Percentiles rank a stretch among this genome's conserved stretches.
Evolutionary conservation across 2,888 invertebrate species (phyloP).

Genomic region (Timema cristinae): DNA sequence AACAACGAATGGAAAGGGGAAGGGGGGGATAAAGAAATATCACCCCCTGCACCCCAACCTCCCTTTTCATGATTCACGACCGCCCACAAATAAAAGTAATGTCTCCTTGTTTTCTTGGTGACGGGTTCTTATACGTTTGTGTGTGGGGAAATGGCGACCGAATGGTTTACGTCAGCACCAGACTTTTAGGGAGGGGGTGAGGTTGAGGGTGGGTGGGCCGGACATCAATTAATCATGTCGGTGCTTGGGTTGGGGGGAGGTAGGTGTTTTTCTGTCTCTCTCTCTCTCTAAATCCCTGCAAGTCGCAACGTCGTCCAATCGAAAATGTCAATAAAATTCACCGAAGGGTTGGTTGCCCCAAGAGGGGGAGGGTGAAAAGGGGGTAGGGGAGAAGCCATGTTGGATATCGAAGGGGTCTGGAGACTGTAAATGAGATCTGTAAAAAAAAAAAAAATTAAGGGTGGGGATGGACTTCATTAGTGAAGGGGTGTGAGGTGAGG

Average conservation of each 20-base stretch:
- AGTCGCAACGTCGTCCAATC: slow-evolving; percentile 22
- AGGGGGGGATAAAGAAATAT: too few relatives aligned
- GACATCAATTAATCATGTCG: slow-evolving; percentile 27
- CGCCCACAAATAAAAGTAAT: slow-evolving; percentile 1
- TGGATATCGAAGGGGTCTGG: slow-evolving; percentile 20
- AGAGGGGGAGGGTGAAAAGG: slow-evolving; percentile 12
- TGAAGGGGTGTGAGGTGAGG: slow-evolving; percentile 13
- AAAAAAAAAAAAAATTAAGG: slow-evolving; percentile 19
- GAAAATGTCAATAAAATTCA: slow-evolving; percentile 27
- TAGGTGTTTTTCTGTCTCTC: slow-evolving; percentile 13
- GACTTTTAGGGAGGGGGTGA: neutral
- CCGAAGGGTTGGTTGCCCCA: slow-evolving; percentile 17
- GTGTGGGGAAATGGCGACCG: slow-evolving; percentile 21
- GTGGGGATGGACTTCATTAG: slow-evolving; percentile 25
- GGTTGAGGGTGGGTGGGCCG: slow-evolving; percentile 20
- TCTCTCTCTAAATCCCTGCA: slow-evolving; percentile 23
- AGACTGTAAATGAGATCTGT: slow-evolving; percentile 22
- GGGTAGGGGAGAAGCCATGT: slow-evolving; percentile 21
- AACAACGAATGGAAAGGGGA: too few relatives aligned
- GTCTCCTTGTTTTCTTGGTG: neutral
- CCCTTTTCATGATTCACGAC: too few relatives aligned
- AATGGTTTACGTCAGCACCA: slow-evolving; percentile 15
- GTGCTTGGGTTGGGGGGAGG: slow-evolving; percentile 16
- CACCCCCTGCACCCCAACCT: too few relatives aligned
- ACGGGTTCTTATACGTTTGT: neutral